These are phyloP conservation scores for Megaustenia siamemsis DNA, from an alignment of 2,888 invertebrate species.

Conservation along the genomic window DNA sequence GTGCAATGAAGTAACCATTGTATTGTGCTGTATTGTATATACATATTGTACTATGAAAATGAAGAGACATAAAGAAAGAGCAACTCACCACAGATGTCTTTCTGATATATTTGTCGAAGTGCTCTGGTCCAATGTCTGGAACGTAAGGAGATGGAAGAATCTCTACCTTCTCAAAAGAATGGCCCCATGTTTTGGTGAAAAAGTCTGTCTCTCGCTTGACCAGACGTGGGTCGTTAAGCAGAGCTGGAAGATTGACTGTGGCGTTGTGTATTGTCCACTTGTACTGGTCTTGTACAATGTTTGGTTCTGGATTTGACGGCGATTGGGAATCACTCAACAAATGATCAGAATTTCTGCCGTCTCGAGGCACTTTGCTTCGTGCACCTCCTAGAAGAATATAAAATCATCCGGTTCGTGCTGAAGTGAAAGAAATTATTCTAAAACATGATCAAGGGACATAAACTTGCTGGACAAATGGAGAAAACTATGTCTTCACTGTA, in stretches of 20 bases:
- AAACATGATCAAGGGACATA: too few relatives aligned
- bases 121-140: constrained; percentile 89
- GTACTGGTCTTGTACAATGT: constrained; percentile 77
- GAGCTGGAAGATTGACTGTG: constrained; percentile 95
- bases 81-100: constrained; percentile 82
- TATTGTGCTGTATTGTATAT: too few relatives aligned
- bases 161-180: constrained; percentile 91
- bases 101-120: constrained; percentile 92
- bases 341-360: constrained; percentile 31
- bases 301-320: constrained; percentile 66
- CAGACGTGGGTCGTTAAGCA: constrained; percentile 93
- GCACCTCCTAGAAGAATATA: constrained; percentile 52
- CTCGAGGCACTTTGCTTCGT: constrained; percentile 48
- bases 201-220: constrained; percentile 89
- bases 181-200: constrained; percentile 98
- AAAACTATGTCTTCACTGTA: too few relatives aligned
- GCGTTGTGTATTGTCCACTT: constrained; percentile 93
- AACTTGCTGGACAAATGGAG: too few relatives aligned
- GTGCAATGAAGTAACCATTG: too few relatives aligned
- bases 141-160: constrained; percentile 89
- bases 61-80: not conserved
- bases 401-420: too few relatives aligned
- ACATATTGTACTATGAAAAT: too few relatives aligned
- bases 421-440: too few relatives aligned
- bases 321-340: constrained; percentile 16